Base-by-base conservation (phyloP, 2,888 invertebrate species). In the Lathronympha strigana region DNA sequence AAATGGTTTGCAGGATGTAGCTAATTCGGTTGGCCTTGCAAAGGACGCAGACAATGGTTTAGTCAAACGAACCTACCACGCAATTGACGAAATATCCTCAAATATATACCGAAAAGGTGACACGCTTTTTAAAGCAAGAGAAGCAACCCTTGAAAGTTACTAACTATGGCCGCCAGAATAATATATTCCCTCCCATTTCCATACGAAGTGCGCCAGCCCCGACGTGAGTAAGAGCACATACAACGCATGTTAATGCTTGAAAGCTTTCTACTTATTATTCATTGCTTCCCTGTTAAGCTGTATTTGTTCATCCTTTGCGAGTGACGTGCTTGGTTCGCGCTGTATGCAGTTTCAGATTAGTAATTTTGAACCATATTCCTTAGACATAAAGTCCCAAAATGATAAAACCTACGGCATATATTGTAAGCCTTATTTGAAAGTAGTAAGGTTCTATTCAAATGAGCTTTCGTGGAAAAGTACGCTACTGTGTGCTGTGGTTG, bases 211-310 rank as follows among this genome's bases (percentile, higher is more conserved):
- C 11, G 33, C 13, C 36, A 36, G 36, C 1, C 36, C 6, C 9
- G 28, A 1, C 28, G 33, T 33, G 33, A 3, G 9, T 33, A 19
- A 6, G 19, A 17, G 11, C 55, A 40, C 54, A 43, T 15, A 28
- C 17, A 25, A 28, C 5, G 33, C 25, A 40, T 40, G 49, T 57
- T 51, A 63, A 53, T 50, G 50, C 49, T 63, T 23, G 50, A 51
- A 50, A 57, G 50, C 63, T 50, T 57, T 58, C 57, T 51, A 58
- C 33, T 57, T 57, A 63, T 50, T 51, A 57, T 63, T 57, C 63
- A 63, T 63, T 55, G 62, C 47, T 36, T 57, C n/a, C 57, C 50
- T 49, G 40, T 57, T 50, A 50, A 33, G 33, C 8, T 43, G 23
- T 43, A 33, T 63, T 63, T 57, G 55, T 63, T 21, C 55, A 40